Percentiles rank a stretch among this genome's conserved stretches.
phyloP scores from a whole-genome alignment of 2,113 vertebrate genomes.

The Galbula dea region DNA sequence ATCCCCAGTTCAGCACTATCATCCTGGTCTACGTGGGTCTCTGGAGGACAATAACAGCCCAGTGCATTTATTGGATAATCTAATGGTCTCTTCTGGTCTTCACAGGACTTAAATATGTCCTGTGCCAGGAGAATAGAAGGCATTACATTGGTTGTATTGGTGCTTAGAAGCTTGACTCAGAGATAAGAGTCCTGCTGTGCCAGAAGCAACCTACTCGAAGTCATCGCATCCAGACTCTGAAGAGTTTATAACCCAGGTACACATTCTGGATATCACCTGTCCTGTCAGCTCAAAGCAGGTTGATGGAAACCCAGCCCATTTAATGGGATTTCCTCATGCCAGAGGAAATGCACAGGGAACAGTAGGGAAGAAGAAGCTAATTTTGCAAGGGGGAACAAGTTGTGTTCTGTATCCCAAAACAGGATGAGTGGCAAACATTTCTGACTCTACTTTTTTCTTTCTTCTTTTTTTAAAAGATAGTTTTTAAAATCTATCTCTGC shows the following conservation, averaged over 20 bases:
- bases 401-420: not conserved
- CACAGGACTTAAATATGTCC: not conserved
- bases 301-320: not conserved
- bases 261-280: not conserved
- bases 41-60: not conserved
- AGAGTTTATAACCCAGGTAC: not conserved
- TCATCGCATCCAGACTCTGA: rapidly evolving
- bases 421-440: not conserved
- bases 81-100: not conserved
- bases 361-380: not conserved
- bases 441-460: not conserved
- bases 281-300: not conserved
- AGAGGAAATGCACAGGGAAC: rapidly evolving
- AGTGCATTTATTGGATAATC: not conserved
- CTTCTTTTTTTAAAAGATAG: not conserved
- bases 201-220: rapidly evolving
- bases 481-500: not conserved
- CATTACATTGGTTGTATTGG: not conserved
- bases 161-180: not conserved
- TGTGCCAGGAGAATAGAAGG: not conserved
- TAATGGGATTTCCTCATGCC: not conserved
- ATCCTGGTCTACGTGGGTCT: not conserved
- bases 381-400: not conserved
- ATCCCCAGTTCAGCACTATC: not conserved
- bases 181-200: not conserved